These are phyloP conservation scores for Heliconius erato DNA, from an alignment of 2,888 invertebrate genomes.

Conservation along the genomic window DNA sequence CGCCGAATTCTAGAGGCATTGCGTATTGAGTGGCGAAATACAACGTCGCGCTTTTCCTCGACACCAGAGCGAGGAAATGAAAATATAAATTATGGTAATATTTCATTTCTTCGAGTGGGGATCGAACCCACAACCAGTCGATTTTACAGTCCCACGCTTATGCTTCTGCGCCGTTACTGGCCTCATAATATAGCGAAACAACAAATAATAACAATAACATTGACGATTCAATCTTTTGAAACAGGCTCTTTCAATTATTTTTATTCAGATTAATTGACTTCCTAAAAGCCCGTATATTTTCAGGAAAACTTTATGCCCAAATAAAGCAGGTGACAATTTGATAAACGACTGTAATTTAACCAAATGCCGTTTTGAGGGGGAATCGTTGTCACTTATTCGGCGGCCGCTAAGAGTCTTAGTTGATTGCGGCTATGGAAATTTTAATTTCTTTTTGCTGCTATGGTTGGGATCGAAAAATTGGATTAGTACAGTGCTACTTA, in stretches of 20 bases:
- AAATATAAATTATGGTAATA: background rate
- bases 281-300: conserved; percentile 51
- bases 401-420: conserved; percentile 53
- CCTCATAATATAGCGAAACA: background rate
- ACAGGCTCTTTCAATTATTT: conserved; percentile 45
- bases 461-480: background rate
- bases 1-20: background rate
- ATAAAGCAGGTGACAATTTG: conserved; percentile 57
- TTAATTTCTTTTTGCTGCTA: background rate
- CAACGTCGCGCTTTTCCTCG: background rate
- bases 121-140: no score
- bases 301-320: conserved; percentile 53
- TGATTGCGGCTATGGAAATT: conserved; percentile 7
- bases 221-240: conserved; percentile 21
- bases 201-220: background rate
- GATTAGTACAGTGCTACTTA: background rate
- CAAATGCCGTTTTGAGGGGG: conserved; percentile 52
- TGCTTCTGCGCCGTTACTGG: no score
- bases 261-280: conserved; percentile 53
- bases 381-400: conserved; percentile 52
- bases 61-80: background rate
- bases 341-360: conserved; percentile 55
- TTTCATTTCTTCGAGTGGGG: no score
- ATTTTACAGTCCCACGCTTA: no score
- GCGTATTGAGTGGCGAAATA: background rate